Percentiles rank a stretch among this genome's conserved stretches.
phyloP scores from a whole-genome alignment of 1,140 invertebrate species.

The Copidosoma floridanum region DNA sequence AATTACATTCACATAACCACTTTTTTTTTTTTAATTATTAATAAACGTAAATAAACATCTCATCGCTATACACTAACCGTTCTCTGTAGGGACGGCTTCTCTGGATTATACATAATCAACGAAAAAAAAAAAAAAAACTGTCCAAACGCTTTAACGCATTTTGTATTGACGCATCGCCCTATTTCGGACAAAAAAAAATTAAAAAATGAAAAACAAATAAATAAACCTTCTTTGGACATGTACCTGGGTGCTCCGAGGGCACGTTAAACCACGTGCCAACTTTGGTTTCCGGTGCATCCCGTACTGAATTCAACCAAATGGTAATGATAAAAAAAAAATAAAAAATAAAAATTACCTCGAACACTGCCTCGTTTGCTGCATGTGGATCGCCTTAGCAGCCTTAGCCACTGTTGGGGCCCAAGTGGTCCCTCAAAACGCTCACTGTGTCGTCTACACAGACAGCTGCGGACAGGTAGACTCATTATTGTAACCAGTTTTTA shows the following conservation, averaged over 20 bases:
- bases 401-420: slow-evolving; percentile 59
- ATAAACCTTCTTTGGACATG: slow-evolving; percentile 50
- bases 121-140: slow-evolving; percentile 23
- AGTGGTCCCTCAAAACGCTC: slow-evolving; percentile 79
- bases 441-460: slow-evolving; percentile 93
- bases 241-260: slow-evolving; percentile 55
- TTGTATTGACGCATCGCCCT: slow-evolving; percentile 32
- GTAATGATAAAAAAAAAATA: slow-evolving; percentile 44
- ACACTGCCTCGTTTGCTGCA: slow-evolving; percentile 60
- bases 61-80: slow-evolving; percentile 21
- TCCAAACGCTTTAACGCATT: slow-evolving; percentile 44
- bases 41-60: slow-evolving; percentile 28
- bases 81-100: slow-evolving; percentile 22
- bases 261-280: slow-evolving; percentile 47
- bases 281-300: slow-evolving; percentile 52
- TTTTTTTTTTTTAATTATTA: too few relatives aligned
- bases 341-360: slow-evolving; percentile 55
- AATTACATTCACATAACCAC: too few relatives aligned
- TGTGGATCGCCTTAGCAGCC: slow-evolving; percentile 60
- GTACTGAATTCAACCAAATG: slow-evolving; percentile 53
- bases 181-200: too few relatives aligned
- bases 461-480: slow-evolving; percentile 89
- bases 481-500: slow-evolving; percentile 61
- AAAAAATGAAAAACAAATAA: slow-evolving; percentile 12
- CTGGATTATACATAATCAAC: slow-evolving; percentile 22